Conservation (phyloP, 2,888 invertebrate species). For the Agelastica alni region DNA sequence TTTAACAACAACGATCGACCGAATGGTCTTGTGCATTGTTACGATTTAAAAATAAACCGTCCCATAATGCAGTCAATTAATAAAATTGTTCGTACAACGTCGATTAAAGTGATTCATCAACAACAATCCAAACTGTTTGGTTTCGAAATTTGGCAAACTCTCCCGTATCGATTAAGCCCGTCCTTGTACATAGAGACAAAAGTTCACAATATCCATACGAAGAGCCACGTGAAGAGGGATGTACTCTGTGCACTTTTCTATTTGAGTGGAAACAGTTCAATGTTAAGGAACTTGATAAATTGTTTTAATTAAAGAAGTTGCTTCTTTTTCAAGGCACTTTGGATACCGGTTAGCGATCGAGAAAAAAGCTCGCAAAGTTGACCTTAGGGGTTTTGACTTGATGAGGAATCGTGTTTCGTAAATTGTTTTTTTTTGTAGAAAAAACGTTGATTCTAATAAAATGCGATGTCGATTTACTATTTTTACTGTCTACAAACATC, state of each 20-base stretch:
- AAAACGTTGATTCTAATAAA: too few relatives aligned
- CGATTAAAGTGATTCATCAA: too few relatives aligned
- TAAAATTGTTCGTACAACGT: too few relatives aligned
- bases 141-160: slow-evolving; percentile 1
- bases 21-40: too few relatives aligned
- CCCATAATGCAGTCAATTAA: too few relatives aligned
- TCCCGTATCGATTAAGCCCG: neutral
- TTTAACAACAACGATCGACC: too few relatives aligned
- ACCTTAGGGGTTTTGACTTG: neutral
- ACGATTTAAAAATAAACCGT: too few relatives aligned
- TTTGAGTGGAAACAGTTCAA: neutral
- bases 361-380: neutral
- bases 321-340: neutral
- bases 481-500: too few relatives aligned
- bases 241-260: neutral
- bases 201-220: neutral
- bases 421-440: too few relatives aligned
- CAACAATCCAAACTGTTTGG: neutral
- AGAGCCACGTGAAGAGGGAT: neutral
- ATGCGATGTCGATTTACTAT: too few relatives aligned
- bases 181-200: neutral
- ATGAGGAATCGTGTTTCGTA: too few relatives aligned
- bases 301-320: slow-evolving; percentile 1
- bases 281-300: slow-evolving; percentile 3
- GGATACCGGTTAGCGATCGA: neutral